Conservation (phyloP, 2,888 invertebrate genomes). For the Cephus nigrinus region DNA sequence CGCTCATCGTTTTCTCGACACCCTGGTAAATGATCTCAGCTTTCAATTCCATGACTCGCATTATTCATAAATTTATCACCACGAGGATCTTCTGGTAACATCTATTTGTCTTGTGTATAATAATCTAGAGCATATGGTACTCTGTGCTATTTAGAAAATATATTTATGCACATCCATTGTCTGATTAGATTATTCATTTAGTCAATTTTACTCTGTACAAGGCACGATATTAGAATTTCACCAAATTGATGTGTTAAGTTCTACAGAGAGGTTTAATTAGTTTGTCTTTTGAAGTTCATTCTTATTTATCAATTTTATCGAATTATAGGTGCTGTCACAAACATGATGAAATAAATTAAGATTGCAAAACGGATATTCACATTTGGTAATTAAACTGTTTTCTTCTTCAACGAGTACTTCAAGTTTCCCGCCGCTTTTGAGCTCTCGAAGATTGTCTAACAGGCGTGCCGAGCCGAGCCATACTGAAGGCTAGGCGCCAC, state of each 20-base stretch:
- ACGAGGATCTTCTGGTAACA: not conserved
- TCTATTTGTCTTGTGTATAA: not conserved
- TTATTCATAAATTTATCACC: not conserved
- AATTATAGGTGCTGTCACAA: not conserved
- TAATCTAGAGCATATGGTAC: not conserved
- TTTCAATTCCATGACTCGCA: not conserved
- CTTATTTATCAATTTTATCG: not conserved
- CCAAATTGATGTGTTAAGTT: not conserved
- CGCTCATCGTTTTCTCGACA: not conserved
- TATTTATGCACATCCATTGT: not conserved
- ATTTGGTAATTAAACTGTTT: not conserved
- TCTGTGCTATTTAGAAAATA: not conserved
- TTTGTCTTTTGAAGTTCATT: not conserved
- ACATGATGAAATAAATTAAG: not conserved
- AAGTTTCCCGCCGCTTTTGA: not conserved
- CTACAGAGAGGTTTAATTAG: not conserved
- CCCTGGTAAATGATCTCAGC: not conserved
- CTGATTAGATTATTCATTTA: not conserved
- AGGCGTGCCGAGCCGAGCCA: not conserved
- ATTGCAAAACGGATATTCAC: not conserved
- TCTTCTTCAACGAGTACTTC: not conserved
- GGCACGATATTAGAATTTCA: not conserved
- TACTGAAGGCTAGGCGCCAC: not conserved
- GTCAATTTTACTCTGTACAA: not conserved
- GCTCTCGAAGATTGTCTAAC: not conserved